Evolutionary conservation across 35 echinoderm and acorn worm genomes (phyloP), one percentile per base, ranked within the genome.

Genomic region (Eucidaris tribuloides): DNA sequence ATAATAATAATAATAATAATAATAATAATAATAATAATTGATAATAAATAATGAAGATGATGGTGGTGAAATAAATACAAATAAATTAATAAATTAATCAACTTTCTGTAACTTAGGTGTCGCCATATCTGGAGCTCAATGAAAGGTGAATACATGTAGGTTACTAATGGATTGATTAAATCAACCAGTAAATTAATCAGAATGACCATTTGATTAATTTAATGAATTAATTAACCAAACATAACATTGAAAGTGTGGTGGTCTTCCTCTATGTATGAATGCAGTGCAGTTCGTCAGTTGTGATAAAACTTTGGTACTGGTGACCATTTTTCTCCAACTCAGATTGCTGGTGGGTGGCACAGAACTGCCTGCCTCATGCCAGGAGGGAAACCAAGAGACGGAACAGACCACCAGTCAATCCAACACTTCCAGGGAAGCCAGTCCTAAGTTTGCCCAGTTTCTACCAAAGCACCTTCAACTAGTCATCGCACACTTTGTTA

Each of bases 321-420:
- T 0, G 1, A 2, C 25, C 6, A 3, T n/a, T 78, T n/a, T 78
- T 5, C 15, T 78, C 27, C 32, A 19, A 20, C 32, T 70, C 0
- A 74, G 68, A 41, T 74, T 74, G 68, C 37, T 74, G 68, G 68
- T 74, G 29, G 68, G 68, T 74, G n/a, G 30, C 44, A 42, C 35
- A 41, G 68, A 74, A 40, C 29, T 74, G 41, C 68, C 68, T 41
- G 68, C 68, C 22, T 18, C 9, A 25, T n/a, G 44, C 11, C 68
- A 74, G 19, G 68, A 74, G 40, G 18, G 35, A 6, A 74, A 44
- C 68, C 68, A 74, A 74, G 68, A 74, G 35, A 74, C 35, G 37
- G 68, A 36, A 13, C 48, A 52, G 48, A 33, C 68, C 20, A n/a
- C 68, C 9, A 42, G 35, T 40, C 4, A 35, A 14, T 35, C 28